These are phyloP conservation scores for Hydrochoerus hydrochaeris DNA, from an alignment of 2,113 vertebrate species.

Conservation along the genomic window DNA sequence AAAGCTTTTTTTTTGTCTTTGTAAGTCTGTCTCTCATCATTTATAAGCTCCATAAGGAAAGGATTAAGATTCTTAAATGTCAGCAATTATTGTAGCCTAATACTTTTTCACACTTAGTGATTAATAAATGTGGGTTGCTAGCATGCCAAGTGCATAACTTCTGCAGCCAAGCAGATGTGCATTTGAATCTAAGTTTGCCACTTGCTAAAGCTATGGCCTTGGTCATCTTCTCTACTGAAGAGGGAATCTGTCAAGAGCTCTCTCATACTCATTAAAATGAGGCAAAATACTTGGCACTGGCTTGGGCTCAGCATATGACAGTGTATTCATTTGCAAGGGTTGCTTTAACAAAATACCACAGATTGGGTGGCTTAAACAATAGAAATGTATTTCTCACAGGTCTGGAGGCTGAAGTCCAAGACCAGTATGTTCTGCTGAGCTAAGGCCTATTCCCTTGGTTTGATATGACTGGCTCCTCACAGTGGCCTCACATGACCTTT, in stretches of 20 bases:
- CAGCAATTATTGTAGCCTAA: slow-evolving; percentile 11
- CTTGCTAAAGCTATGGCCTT: slow-evolving; percentile 11
- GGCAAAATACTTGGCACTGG: background rate
- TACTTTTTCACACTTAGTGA: background rate
- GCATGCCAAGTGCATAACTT: background rate
- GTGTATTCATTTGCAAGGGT: background rate
- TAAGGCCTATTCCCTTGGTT: background rate
- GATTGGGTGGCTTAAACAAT: background rate
- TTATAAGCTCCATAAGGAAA: slow-evolving; percentile 59
- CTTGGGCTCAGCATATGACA: background rate
- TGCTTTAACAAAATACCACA: background rate
- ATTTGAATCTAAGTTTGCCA: background rate
- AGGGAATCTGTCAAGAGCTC: background rate
- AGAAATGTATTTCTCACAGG: background rate
- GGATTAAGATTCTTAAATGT: slow-evolving; percentile 54
- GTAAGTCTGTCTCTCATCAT: slow-evolving; percentile 49
- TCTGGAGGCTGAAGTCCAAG: background rate
- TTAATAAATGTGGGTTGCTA: background rate
- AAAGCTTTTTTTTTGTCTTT: background rate
- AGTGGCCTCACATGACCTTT: background rate
- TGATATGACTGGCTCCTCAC: background rate
- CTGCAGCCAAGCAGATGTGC: background rate
- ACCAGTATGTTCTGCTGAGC: background rate
- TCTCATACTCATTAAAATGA: background rate
- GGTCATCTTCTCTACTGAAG: slow-evolving; percentile 15